A percentile compares a stretch with the other conserved stretches of the same genome.
These are phyloP conservation scores for Microctonus aethiopoides DNA, from an alignment of 2,888 invertebrate genomes.

Conservation along the genomic window DNA sequence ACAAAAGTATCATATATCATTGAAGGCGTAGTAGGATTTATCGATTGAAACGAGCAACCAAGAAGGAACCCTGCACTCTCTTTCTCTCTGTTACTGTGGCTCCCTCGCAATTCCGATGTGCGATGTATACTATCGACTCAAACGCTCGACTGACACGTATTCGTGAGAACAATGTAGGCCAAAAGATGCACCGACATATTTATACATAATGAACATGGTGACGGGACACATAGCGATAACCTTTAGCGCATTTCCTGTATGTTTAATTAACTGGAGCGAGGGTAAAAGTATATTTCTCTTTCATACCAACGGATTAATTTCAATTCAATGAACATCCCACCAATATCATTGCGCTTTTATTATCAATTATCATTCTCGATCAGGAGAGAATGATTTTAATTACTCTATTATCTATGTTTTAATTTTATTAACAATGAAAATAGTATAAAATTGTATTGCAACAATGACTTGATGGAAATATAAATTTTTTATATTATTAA, in stretches of 20 bases:
- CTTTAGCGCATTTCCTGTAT: constrained; percentile 18
- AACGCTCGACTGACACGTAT: neutral
- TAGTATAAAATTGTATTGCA: too few relatives aligned
- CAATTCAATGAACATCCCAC: neutral
- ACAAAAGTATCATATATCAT: neutral
- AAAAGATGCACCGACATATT: constrained; percentile 18
- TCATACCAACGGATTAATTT: neutral
- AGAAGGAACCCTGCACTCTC: neutral
- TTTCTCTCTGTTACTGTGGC: constrained; percentile 4
- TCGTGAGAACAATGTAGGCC: constrained; percentile 23
- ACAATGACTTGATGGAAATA: too few relatives aligned
- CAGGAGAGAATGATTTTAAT: neutral
- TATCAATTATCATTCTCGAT: neutral
- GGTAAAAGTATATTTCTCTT: neutral
- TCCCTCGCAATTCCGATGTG: neutral
- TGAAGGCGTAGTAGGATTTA: neutral
- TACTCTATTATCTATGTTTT: neutral
- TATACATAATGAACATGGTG: neutral
- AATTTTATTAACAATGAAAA: neutral
- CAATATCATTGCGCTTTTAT: neutral
- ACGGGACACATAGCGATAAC: constrained; percentile 12
- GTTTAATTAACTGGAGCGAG: neutral
- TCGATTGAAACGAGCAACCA: neutral
- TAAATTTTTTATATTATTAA: too few relatives aligned
- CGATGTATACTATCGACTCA: constrained; percentile 1